Evolutionary conservation across 2,888 invertebrate species (phyloP).

Genomic region (Rhabditophanes sp.): DNA sequence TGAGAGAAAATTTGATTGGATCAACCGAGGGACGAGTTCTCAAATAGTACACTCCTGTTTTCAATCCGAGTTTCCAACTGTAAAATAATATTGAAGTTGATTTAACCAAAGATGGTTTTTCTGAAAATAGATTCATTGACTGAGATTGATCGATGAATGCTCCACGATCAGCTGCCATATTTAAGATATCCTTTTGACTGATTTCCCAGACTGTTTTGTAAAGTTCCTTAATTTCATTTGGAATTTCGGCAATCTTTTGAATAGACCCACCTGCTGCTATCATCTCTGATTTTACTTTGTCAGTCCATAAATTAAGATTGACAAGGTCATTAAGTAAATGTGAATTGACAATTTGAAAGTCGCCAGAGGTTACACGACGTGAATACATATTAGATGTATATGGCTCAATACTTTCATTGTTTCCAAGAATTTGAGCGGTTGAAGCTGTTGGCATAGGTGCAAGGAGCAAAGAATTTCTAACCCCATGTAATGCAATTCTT

Average conservation of each 20-base stretch:
- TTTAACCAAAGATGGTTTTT: constrained; percentile 77
- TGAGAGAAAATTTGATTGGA: constrained; percentile 92
- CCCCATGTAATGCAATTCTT: constrained; percentile 70
- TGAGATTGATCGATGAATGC: constrained; percentile 98
- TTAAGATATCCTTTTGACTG: constrained; percentile 69
- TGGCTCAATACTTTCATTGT: constrained; percentile 93
- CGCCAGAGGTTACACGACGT: constrained; percentile 73
- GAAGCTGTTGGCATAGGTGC: constrained; percentile 99
- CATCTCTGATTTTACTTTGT: constrained; percentile 81
- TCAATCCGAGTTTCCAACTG: constrained; percentile 85
- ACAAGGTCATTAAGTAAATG: constrained; percentile 82
- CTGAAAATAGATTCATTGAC: constrained; percentile 89
- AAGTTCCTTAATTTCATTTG: constrained; percentile 46
- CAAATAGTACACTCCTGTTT: constrained; percentile 97
- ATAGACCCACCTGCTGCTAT: constrained; percentile 80
- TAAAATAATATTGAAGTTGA: constrained; percentile 95
- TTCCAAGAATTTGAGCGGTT: constrained; percentile 94
- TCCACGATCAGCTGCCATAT: constrained; percentile 93
- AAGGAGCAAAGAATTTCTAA: constrained; percentile 75
- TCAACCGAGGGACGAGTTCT: constrained; percentile 86
- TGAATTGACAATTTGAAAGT: constrained; percentile 71
- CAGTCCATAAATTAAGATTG: constrained; percentile 75
- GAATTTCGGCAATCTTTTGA: constrained; percentile 49
- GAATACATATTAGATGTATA: constrained; percentile 94
- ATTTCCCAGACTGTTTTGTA: constrained; percentile 51